Base-by-base conservation (phyloP, 1,140 invertebrate genomes). In the Drosophila arawakana region DNA sequence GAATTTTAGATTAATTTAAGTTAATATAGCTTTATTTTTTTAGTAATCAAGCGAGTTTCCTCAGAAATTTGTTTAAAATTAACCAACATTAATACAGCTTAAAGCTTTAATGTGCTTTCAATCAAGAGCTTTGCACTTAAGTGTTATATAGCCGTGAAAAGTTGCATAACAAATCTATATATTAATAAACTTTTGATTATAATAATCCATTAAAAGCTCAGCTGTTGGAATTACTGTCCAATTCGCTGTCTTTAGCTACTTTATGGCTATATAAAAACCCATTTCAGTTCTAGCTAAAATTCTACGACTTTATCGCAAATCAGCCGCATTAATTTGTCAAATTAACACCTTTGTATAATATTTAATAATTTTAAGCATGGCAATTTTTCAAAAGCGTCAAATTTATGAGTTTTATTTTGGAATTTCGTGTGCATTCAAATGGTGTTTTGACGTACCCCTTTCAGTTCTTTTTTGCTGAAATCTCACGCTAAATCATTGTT, bases 261-360 rank as follows among this genome's bases (percentile, higher is more conserved):
- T 30, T 5, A 30, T 30, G 3, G 4, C 3, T 6, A 5, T 30
- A 5, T 30, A 30, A 30, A 30, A 30, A 0, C 0, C 25, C 25
- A 30, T 30, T 30, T 30, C 25, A 30, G 25, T 30, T 30, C 25
- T 30, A 30, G 25, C 25, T 30, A 21, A 30, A 30, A 30, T 30
- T 30, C 25, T 30, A 30, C 25, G 6, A 30, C 25, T 30, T 30
- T 30, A 30, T 30, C 25, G 6, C 25, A 30, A 30, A 30, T 3
- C 46, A 39, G 13, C 11, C 66, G 80, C 76, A 82, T 88, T 83
- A 80, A 88, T 88, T 88, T 88, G 83, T 88, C 83, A 88, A 72
- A 89, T 89, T 88, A 88, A 89, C 84, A 88, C 77, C 84, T 88
- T 89, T 83, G 75, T 68, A 70, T 89, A 80, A 76, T 74, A 80